Conservation (phyloP, 1,140 invertebrate genomes). For the Microplitis mediator region DNA sequence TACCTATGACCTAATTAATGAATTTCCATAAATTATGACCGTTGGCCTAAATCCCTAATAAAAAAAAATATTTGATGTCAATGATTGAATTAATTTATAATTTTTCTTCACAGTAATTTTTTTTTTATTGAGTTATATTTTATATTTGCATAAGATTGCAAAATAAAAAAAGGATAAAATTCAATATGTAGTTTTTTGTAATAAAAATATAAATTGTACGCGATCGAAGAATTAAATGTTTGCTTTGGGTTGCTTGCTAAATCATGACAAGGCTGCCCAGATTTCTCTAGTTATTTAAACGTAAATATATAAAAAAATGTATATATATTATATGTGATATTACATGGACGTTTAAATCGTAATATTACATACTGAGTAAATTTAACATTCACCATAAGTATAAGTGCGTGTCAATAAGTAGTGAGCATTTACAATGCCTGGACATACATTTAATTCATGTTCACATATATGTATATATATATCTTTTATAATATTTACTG, state of each 20-base stretch:
- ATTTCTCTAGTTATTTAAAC: neutral
- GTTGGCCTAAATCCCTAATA: no score
- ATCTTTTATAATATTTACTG: no score
- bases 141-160: neutral
- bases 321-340: neutral
- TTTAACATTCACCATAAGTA: no score
- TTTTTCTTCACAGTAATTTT: neutral
- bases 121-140: neutral
- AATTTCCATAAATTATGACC: no score
- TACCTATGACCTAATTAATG: no score
- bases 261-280: constrained; percentile 28
- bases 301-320: neutral
- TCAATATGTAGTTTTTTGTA: neutral
- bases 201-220: neutral
- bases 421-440: no score
- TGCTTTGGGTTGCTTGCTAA: constrained; percentile 11
- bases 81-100: no score
- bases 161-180: constrained; percentile 7
- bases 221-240: neutral
- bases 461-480: no score
- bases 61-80: no score
- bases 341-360: neutral
- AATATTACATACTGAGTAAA: neutral
- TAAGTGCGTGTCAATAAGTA: neutral
- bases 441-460: no score